Conservation (phyloP, 2,113 vertebrate species). For the Vicugna pacos region DNA sequence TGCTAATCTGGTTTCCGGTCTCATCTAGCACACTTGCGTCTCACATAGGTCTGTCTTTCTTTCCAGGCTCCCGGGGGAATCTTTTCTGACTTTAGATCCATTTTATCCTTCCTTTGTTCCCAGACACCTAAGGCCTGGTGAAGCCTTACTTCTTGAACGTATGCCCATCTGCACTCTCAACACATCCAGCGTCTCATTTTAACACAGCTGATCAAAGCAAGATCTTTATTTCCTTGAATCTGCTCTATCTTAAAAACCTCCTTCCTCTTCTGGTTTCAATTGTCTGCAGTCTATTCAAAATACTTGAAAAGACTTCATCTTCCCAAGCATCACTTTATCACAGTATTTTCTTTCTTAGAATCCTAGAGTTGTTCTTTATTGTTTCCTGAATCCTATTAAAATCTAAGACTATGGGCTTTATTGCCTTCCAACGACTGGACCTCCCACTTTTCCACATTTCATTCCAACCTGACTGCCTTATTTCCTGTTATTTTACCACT, state of each 20-base stretch:
- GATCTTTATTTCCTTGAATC: background rate
- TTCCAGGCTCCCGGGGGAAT: background rate
- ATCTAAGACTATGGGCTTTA: background rate
- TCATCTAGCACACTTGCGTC: background rate
- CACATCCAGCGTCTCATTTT: background rate
- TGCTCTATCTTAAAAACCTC: slow-evolving; percentile 10
- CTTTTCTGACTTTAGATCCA: background rate
- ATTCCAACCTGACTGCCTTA: background rate
- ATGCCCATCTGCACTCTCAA: background rate
- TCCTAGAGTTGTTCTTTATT: background rate
- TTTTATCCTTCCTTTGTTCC: background rate
- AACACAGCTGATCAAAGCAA: background rate
- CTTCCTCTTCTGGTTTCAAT: slow-evolving; percentile 14
- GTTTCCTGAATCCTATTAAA: slow-evolving; percentile 12
- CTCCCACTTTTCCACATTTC: background rate
- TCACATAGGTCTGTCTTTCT: background rate
- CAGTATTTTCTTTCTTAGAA: background rate
- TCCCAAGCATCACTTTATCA: background rate
- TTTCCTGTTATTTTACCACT: background rate
- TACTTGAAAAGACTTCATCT: slow-evolving; percentile 1
- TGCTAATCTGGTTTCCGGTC: background rate
- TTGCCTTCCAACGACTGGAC: background rate
- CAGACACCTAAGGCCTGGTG: background rate
- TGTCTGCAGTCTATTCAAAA: slow-evolving; percentile 27
- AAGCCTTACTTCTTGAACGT: background rate